A percentile compares a stretch with the other conserved stretches of the same genome.
Evolutionary conservation across 2,797 vertebrate genomes (phyloP).

Genomic region (Rallus crepitans): DNA sequence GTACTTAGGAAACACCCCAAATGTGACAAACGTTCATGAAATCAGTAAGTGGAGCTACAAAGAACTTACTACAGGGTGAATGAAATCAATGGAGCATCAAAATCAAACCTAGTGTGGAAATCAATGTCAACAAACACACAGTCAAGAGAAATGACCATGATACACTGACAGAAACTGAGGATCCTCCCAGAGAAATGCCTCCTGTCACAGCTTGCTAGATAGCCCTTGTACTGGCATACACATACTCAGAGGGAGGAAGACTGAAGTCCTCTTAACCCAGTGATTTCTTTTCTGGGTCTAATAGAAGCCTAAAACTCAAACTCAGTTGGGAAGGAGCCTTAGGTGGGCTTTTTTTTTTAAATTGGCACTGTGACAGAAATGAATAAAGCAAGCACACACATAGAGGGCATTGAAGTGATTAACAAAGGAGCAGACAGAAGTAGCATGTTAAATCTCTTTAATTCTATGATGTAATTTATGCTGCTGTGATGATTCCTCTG

Average conservation of each 20-base stretch:
- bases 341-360: background rate
- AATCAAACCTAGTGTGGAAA: background rate
- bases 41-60: background rate
- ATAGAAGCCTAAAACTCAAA: background rate
- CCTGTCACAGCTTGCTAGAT: background rate
- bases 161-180: background rate
- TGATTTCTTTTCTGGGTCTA: background rate
- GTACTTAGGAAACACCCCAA: background rate
- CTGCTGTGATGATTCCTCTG: background rate
- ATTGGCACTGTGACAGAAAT: background rate
- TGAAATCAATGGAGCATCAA: background rate
- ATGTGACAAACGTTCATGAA: background rate
- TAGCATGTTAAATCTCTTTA: background rate
- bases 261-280: background rate
- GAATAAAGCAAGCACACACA: background rate
- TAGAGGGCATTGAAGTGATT: background rate
- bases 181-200: background rate
- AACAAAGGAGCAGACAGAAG: background rate
- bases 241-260: background rate
- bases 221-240: background rate
- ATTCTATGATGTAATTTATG: background rate
- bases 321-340: background rate
- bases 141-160: background rate
- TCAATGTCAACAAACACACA: fast-evolving
- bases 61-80: background rate